Conservation (phyloP, 30 jellyfish, hydroid and myxozoan genomes). For the Hydractinia echinata region DNA sequence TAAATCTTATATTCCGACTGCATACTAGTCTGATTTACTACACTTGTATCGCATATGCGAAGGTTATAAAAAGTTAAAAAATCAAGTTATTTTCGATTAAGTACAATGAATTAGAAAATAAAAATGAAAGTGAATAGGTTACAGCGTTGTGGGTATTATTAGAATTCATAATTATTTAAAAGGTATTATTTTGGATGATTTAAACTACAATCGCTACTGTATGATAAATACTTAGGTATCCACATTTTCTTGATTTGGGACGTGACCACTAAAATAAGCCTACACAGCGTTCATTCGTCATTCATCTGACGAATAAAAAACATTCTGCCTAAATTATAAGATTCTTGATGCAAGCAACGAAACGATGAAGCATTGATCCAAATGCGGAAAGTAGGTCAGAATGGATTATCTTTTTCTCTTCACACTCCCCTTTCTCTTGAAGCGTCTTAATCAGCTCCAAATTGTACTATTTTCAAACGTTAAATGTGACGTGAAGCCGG, state of each 20-base stretch:
- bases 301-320: slow-evolving; percentile 7
- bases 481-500: neutral
- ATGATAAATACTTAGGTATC: neutral
- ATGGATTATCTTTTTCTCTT: neutral
- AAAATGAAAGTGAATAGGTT: neutral
- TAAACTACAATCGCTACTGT: neutral
- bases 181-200: neutral
- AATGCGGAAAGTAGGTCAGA: slow-evolving; percentile 12
- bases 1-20: too few species aligned
- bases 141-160: neutral
- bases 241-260: neutral
- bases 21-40: too few species aligned
- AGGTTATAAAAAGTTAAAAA: too few species aligned
- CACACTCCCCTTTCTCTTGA: slow-evolving; percentile 24
- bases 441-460: neutral
- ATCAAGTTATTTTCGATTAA: too few species aligned
- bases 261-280: neutral
- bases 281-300: neutral
- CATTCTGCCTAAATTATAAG: slow-evolving; percentile 20
- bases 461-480: neutral
- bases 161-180: neutral
- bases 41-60: too few species aligned
- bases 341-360: slow-evolving; percentile 15
- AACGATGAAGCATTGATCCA: slow-evolving; percentile 16
- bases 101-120: too few species aligned